Percentiles rank a stretch among this genome's conserved stretches.
Conservation (phyloP, 2,797 vertebrate genomes). For the Schizopygopsis pylzovi region DNA sequence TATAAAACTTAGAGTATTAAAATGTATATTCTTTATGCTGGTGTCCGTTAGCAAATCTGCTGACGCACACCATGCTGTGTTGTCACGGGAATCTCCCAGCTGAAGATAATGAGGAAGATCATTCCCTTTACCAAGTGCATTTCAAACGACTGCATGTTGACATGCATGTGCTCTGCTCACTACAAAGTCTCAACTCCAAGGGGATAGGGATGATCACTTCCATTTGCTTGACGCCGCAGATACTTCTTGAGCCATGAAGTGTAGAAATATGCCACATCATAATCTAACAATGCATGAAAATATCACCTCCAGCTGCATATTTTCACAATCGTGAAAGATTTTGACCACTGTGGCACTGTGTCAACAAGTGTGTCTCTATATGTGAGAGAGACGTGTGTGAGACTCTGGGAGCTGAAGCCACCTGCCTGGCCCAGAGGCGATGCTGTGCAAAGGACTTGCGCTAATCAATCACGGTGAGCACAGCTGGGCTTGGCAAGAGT, state of each 20-base stretch:
- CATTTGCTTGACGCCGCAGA: neutral
- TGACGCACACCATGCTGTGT: no score
- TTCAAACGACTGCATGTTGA: no score
- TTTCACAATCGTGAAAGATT: slow-evolving; percentile 28
- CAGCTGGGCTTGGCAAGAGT: slow-evolving; percentile 60
- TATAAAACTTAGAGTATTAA: no score
- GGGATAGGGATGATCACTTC: no score
- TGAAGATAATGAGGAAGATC: no score
- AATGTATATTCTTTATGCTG: no score
- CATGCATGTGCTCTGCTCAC: no score
- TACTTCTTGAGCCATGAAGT: slow-evolving; percentile 8
- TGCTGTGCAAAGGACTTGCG: slow-evolving; percentile 35
- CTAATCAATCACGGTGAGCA: slow-evolving; percentile 60
- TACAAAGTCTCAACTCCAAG: no score
- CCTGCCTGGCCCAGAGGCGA: neutral
- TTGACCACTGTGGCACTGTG: slow-evolving; percentile 28
- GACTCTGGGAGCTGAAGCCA: neutral
- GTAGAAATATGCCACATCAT: neutral
- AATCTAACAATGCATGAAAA: slow-evolving; percentile 41
- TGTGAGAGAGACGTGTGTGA: slow-evolving; percentile 14
- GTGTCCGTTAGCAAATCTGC: no score
- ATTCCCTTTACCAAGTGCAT: no score
- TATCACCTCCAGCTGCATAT: slow-evolving; percentile 27
- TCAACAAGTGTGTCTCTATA: slow-evolving; percentile 32
- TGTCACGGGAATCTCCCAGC: no score